Evolutionary conservation across 1,140 invertebrate species (phyloP), one percentile per base, ranked within the genome.

Genomic region (Saxidomus purpurata): DNA sequence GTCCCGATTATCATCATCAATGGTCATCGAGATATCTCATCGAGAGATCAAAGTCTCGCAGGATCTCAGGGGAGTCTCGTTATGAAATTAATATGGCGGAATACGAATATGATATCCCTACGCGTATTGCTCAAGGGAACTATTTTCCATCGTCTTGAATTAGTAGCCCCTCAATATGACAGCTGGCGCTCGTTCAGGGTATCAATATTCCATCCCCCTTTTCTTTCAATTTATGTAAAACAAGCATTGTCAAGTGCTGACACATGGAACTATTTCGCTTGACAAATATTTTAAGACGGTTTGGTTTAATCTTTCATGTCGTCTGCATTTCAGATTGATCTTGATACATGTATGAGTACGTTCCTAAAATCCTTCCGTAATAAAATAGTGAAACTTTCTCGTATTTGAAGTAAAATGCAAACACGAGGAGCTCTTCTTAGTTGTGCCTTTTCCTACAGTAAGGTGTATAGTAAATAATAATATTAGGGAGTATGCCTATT

Each of bases 101-200:
- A 69, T 69, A 49, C 22, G 86, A 88, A 88, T 40, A 88, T 88
- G 76, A 88, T 88, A 88, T 88, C 47, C 61, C 36, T 88, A 52
- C 86, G 63, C 86, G 34, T 13, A 25, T 88, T 40, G 52, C 86
- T 79, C 77, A 22, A 52, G 86, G 77, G 77, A 74, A 88, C 77
- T 88, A 80, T 71, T 88, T 88, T 88, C 17, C 55, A 49, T 81
- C 76, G 34, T 81, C 86, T 81, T 71, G 61, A 52, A 69, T 81
- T 79, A 79, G 43, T 55, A 55, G 38, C 25, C 59, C 40, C 38
- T 34, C 9, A 13, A 25, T 55, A 36, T 81, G 86, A 81, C 86
- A 88, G 55, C 86, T 88, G 86, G 49, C 59, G 13, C 34, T 80
- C n/a, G 86, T 77, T 31, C 19, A 34, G 31, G 86, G 86, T 88